A percentile compares a stretch with the other conserved stretches of the same genome.
Evolutionary conservation across 2,888 invertebrate species (phyloP).

Genomic region (Cistogaster globosa): DNA sequence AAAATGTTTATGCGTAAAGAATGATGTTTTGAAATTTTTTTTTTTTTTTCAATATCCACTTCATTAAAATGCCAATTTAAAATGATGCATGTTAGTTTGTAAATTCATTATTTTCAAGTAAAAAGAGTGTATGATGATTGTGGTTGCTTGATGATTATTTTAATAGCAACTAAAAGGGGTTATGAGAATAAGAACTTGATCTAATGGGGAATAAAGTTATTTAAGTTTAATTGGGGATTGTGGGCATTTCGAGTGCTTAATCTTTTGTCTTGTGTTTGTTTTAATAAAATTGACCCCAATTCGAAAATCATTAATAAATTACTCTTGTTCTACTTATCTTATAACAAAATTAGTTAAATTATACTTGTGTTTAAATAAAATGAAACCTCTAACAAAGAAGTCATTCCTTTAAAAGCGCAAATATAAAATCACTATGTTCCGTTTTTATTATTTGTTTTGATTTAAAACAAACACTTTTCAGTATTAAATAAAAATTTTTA

Average conservation of each 20-base stretch:
- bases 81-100: constrained; percentile 58
- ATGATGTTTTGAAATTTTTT: not conserved
- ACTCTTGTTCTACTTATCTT: constrained; percentile 13
- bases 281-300: constrained; percentile 56
- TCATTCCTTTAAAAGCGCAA: no score
- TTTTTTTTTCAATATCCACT: constrained; percentile 47
- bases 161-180: constrained; percentile 51
- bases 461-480: no score
- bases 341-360: constrained; percentile 20
- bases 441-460: no score
- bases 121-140: constrained; percentile 5
- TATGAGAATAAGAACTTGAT: constrained; percentile 67
- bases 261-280: no score
- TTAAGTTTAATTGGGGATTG: constrained; percentile 1
- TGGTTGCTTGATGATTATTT: constrained; percentile 14
- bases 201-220: constrained; percentile 42
- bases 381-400: no score
- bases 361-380: not conserved
- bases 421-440: no score
- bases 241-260: not conserved
- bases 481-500: no score
- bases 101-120: constrained; percentile 41
- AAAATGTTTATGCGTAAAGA: constrained; percentile 35
- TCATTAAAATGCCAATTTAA: constrained; percentile 65
- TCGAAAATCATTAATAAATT: constrained; percentile 56